phyloP scores from a whole-genome alignment of 2,797 vertebrate species.

The Myripristis jacobus region DNA sequence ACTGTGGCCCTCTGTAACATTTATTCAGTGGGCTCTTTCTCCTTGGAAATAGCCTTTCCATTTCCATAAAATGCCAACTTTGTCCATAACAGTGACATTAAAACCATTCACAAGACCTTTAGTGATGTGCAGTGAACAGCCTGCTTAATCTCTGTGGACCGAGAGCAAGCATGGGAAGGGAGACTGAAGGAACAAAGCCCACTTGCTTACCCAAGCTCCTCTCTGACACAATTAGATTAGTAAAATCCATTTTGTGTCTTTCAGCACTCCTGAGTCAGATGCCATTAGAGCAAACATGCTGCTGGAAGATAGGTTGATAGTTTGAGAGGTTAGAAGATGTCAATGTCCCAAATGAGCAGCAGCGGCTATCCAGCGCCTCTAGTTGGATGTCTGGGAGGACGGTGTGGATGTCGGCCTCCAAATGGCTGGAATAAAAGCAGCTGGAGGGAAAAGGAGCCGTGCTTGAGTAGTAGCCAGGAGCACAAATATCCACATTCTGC shows the following conservation, averaged over 20 bases:
- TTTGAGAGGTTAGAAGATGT: conserved; percentile 4
- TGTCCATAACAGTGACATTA: background rate
- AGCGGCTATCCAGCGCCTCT: background rate
- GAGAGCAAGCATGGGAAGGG: background rate
- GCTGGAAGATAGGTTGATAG: background rate
- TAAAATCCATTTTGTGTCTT: conserved; percentile 11
- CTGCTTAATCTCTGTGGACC: background rate
- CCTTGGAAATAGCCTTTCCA: background rate
- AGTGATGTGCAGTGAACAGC: background rate
- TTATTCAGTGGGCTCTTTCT: background rate
- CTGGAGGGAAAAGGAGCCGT: background rate
- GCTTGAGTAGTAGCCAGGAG: background rate
- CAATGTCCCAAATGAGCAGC: background rate
- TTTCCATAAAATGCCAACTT: background rate
- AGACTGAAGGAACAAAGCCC: conserved; percentile 10
- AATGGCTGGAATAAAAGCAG: background rate
- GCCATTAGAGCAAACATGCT: background rate
- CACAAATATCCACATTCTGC: background rate
- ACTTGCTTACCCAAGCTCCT: conserved; percentile 9
- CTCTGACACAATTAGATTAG: conserved; percentile 34
- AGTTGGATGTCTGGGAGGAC: too few species aligned
- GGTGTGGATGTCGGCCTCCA: background rate
- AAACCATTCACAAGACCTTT: background rate
- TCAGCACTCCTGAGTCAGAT: conserved; percentile 14
- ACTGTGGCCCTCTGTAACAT: background rate